Base-by-base conservation (phyloP, 1,140 invertebrate species). In the Pseudomyrmex concolor region DNA sequence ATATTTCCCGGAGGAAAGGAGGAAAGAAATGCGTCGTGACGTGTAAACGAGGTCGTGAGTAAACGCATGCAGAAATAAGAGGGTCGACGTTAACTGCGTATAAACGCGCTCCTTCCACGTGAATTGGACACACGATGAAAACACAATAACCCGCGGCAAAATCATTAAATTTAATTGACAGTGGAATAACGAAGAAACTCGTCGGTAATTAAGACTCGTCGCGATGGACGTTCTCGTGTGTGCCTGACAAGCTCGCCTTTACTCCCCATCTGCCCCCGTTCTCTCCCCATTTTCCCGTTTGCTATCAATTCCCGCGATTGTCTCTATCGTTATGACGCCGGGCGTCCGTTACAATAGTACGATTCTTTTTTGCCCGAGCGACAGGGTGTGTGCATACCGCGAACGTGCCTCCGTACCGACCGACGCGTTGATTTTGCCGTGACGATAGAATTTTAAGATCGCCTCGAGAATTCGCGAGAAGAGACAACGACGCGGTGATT, bases 81-180 rank as follows among this genome's bases (percentile, higher is more conserved):
- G 50, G 43, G 19, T 48, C 15, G 51, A 15, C 10, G 43, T 59
- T 34, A 59, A 59, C 76, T 50, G 76, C 76, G 76, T 70, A 50
- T 43, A 80, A 59, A 50, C 22, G 59, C 54, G 43, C 17, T 59
- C 59, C 63, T 80, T 70, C 54, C 45, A 13, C 12, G 43, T 2
- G 64, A 5, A 34, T 10, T 12, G 43, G 64, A 70, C 66, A 34
- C 43, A 78, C 63, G 50, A 60, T 51, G 77, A 73, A 84, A 70
- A 70, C 76, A 81, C 76, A 84, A 84, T 84, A 84, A 70, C 83
- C 51, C 55, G 63, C 60, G 60, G 74, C 64, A 86, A 82, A 86
- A 82, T 87, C 85, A 84, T 87, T 89, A 86, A 91, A 88, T 86
- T 89, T 92, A 92, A 92, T 92, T 92, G 91, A 91, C 91, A 90